Conservation (phyloP, 64 coral and sea anemone genomes). For the Pachyseris speciosa region DNA sequence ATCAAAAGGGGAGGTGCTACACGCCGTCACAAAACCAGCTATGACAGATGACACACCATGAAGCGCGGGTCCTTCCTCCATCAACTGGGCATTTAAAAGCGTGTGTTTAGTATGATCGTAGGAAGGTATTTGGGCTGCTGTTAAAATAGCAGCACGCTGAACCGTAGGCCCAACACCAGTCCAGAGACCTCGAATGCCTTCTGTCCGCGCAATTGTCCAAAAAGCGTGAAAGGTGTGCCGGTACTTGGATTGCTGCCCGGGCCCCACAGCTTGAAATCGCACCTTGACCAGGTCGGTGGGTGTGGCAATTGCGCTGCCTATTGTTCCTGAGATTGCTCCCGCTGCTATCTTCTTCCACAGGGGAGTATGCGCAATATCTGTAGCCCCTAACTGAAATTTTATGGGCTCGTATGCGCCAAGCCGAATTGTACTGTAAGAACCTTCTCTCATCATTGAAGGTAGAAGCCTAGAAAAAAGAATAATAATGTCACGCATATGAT, state of each 20-base stretch:
- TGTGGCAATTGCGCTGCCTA: slow-evolving; percentile 93
- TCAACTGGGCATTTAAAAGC: slow-evolving; percentile 67
- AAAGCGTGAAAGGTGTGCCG: slow-evolving; percentile 91
- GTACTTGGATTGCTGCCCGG: slow-evolving; percentile 54
- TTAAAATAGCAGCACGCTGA: slow-evolving; percentile 81
- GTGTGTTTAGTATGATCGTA: slow-evolving; percentile 94
- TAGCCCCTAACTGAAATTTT: slow-evolving; percentile 82
- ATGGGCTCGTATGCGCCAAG: slow-evolving; percentile 97
- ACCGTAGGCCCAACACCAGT: slow-evolving; percentile 89
- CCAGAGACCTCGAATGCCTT: slow-evolving; percentile 87
- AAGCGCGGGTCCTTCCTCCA: slow-evolving; percentile 75
- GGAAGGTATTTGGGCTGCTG: slow-evolving; percentile 85
- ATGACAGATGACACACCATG: slow-evolving; percentile 81
- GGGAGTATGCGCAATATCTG: slow-evolving; percentile 77
- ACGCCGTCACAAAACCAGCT: slow-evolving; percentile 88
- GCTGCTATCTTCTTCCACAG: slow-evolving; percentile 98
- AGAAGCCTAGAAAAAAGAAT: slow-evolving; percentile 62
- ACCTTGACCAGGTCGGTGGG: slow-evolving; percentile 98
- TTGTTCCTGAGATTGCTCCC: slow-evolving; percentile 79
- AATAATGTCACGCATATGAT: too few species aligned
- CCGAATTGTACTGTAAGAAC: slow-evolving; percentile 92
- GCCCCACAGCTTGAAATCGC: slow-evolving; percentile 82
- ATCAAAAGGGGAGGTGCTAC: slow-evolving; percentile 88
- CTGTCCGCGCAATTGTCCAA: slow-evolving; percentile 72
- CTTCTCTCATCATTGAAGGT: slow-evolving; percentile 90